Evolutionary conservation across 2,797 vertebrate species (phyloP).

Genomic region (Gallinago stenura): DNA sequence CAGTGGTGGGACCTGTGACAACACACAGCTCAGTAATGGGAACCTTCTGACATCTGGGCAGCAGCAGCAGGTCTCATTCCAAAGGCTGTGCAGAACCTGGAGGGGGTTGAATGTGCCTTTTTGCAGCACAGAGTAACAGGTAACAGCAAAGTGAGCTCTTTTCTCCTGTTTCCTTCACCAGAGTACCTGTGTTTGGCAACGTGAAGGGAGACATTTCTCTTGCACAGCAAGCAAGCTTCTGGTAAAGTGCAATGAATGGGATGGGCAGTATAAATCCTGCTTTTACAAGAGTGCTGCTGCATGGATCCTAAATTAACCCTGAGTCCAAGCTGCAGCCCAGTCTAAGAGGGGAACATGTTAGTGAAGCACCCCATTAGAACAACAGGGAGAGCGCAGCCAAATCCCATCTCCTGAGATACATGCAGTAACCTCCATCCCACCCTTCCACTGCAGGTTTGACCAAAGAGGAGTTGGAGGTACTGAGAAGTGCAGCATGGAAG

Average conservation of each 20-base stretch:
- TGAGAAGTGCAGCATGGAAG: not conserved
- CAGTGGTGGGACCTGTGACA: not conserved
- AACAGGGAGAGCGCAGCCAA: not conserved
- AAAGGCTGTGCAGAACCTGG: too few species aligned
- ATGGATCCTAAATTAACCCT: not conserved
- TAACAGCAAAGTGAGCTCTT: not conserved
- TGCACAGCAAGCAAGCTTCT: not conserved
- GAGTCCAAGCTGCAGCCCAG: not conserved
- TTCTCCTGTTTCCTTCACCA: not conserved
- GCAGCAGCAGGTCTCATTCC: not conserved
- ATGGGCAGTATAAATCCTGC: not conserved
- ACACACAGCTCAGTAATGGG: not conserved
- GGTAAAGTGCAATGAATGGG: not conserved
- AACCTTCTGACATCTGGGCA: not conserved
- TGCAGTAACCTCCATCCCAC: not conserved
- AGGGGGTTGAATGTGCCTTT: not conserved
- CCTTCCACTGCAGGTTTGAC: not conserved
- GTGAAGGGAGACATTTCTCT: not conserved
- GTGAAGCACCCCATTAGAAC: not conserved
- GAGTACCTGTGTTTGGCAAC: fast-evolving
- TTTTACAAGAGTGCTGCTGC: not conserved
- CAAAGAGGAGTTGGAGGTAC: not conserved
- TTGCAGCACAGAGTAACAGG: not conserved
- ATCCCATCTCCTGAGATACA: not conserved
- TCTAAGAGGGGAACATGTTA: not conserved